phyloP scores from a whole-genome alignment of 64 coral and sea anemone species.

The Montipora foliosa region DNA sequence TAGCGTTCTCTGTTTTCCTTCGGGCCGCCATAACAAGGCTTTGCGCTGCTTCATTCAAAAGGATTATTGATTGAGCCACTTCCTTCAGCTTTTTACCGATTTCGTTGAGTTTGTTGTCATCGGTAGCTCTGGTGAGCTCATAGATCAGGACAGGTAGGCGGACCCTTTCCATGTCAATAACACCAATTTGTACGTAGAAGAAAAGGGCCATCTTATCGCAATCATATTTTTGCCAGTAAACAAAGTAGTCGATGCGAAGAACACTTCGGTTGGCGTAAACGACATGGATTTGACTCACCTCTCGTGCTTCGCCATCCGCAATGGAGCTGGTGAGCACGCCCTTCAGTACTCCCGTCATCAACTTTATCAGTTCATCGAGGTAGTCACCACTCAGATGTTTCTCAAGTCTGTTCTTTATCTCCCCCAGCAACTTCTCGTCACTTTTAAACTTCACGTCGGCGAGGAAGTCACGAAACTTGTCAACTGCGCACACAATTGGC shows the following conservation, averaged over 20 bases:
- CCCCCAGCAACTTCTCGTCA: not conserved
- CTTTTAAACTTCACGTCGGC: too few species aligned
- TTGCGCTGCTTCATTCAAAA: not conserved
- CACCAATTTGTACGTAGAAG: constrained; percentile 37
- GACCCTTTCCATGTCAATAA: constrained; percentile 3
- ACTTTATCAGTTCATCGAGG: not conserved
- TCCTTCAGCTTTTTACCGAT: not conserved
- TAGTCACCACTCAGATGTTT: not conserved
- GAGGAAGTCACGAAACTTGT: not conserved
- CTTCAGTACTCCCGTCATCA: not conserved
- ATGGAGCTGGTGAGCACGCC: not conserved
- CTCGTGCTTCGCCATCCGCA: too few species aligned
- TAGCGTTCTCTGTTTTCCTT: not conserved
- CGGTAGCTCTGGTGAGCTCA: constrained; percentile 25
- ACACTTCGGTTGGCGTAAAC: constrained; percentile 3
- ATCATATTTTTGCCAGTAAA: not conserved
- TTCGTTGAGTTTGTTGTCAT: not conserved
- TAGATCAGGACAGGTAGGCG: not conserved
- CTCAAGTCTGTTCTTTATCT: not conserved
- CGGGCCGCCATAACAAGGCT: not conserved
- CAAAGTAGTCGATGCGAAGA: constrained; percentile 6
- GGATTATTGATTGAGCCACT: not conserved
- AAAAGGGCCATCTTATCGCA: not conserved
- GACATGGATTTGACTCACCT: not conserved
- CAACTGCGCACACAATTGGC: constrained; percentile 23